These are phyloP conservation scores for Sternarchorhynchus goeldii DNA, from an alignment of 2,797 vertebrate species.

Conservation along the genomic window DNA sequence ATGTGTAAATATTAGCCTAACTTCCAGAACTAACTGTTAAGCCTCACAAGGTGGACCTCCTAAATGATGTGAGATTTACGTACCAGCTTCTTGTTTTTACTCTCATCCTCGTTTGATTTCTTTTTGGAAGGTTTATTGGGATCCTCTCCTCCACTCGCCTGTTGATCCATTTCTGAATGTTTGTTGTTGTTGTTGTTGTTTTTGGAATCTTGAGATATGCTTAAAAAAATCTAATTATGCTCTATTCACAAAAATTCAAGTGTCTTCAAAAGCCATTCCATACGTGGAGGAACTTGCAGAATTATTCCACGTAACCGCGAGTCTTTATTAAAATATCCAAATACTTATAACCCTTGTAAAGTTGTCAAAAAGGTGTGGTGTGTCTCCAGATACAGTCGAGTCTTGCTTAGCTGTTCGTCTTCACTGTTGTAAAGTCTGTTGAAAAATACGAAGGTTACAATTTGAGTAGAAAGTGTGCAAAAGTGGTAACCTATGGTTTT, in stretches of 20 bases:
- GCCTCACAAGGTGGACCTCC: constrained; percentile 8
- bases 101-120: constrained; percentile 78
- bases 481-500: background rate
- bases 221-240: constrained; percentile 52
- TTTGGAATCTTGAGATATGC: constrained; percentile 34
- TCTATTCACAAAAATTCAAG: constrained; percentile 54
- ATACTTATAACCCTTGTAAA: background rate
- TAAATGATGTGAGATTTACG: constrained; percentile 48
- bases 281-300: constrained; percentile 37
- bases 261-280: constrained; percentile 72
- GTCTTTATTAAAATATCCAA: constrained; percentile 30
- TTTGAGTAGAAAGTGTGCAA: background rate
- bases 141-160: constrained; percentile 79
- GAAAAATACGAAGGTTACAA: constrained; percentile 39
- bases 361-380: constrained; percentile 63
- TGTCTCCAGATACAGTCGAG: constrained; percentile 55
- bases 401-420: constrained; percentile 38
- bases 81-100: constrained; percentile 85
- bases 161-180: constrained; percentile 71
- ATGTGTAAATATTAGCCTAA: constrained; percentile 1
- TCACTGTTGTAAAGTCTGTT: constrained; percentile 41
- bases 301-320: constrained; percentile 35
- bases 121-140: constrained; percentile 78
- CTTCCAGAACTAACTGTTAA: constrained; percentile 1
- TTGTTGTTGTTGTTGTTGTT: constrained; percentile 36